A percentile compares a stretch with the other conserved stretches of the same genome.
Conservation (phyloP, 2,888 invertebrate species). For the Pristionchus mayeri region DNA sequence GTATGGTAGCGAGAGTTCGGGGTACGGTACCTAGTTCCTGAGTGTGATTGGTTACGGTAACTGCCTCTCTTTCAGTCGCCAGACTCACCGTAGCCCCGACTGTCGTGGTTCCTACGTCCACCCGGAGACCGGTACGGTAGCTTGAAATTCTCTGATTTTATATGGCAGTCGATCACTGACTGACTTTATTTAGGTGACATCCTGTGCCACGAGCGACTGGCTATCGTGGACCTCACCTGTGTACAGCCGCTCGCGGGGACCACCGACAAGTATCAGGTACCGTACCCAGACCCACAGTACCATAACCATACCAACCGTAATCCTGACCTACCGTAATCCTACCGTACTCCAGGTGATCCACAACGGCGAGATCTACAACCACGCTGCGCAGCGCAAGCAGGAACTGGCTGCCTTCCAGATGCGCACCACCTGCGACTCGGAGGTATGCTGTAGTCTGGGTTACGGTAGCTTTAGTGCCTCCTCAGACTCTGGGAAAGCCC, state of each 20-base stretch:
- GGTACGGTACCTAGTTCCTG: neutral
- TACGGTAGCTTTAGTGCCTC: neutral
- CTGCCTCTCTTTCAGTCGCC: slow-evolving; percentile 56
- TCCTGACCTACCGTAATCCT: neutral
- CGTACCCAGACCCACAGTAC: too few relatives aligned
- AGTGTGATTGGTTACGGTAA: neutral
- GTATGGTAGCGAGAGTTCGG: slow-evolving; percentile 52
- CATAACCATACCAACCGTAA: too few relatives aligned
- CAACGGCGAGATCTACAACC: slow-evolving; percentile 92
- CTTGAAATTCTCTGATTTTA: neutral
- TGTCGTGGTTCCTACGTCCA: slow-evolving; percentile 69
- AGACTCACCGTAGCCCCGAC: slow-evolving; percentile 74
- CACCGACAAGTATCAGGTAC: slow-evolving; percentile 62
- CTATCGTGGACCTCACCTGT: slow-evolving; percentile 74
- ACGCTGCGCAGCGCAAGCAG: slow-evolving; percentile 71
- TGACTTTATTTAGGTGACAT: slow-evolving; percentile 60
- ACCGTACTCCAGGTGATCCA: slow-evolving; percentile 67
- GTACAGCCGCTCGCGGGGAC: slow-evolving; percentile 72
- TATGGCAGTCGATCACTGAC: neutral
- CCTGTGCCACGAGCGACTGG: slow-evolving; percentile 75
- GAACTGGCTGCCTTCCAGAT: slow-evolving; percentile 62
- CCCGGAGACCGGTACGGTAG: slow-evolving; percentile 59
- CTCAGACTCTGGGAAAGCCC: too few relatives aligned
- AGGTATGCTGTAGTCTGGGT: slow-evolving; percentile 60
- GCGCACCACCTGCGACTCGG: slow-evolving; percentile 78